Evolutionary conservation across 2,888 invertebrate species (phyloP), one percentile per base, ranked within the genome.

Genomic region (Eremobia ochroleuca): DNA sequence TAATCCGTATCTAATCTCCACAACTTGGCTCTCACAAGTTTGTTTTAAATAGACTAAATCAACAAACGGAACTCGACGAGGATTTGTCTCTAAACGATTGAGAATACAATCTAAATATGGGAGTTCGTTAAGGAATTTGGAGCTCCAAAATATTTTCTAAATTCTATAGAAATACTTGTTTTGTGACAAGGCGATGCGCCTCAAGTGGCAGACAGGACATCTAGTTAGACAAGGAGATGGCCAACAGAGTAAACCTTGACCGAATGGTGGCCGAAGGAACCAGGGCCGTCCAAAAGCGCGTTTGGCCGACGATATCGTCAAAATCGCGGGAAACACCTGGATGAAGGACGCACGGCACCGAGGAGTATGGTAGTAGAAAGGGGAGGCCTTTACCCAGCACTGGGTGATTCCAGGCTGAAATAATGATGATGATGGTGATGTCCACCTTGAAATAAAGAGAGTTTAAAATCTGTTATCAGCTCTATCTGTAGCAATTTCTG

Each of bases 11-110:
- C 68, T 85, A 85, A 85, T 82, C 85, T 74, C 58, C 59, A 40
- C 65, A 64, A 43, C 55, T 73, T 75, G 18, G 37, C 52, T 77
- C 65, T 55, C 46, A 78, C 62, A 59, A 81, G 82, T 88, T 85
- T 86, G 82, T 88, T 88, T 87, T 84, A 88, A 88, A 87, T 85
- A 85, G 85, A 83, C 79, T 76, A 81, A 87, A 87, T 74, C 84
- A 88, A 88, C 85, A 87, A 88, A 88, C 87, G 79, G 15, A 61
- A 73, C 70, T n/a, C 75, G 72, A 68, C 80, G 40, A 66, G 85
- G 88, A 88, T 88, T 88, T 82, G 83, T 73, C 64, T 74, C 40
- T 28, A 73, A 72, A 81, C 67, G 64, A 15, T 78, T 81, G 55
- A 72, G 78, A 82, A 80, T 79, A 85, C 62, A 82, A 70, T 74